Conservation (phyloP, 2,113 vertebrate genomes). For the Zapornia atra region DNA sequence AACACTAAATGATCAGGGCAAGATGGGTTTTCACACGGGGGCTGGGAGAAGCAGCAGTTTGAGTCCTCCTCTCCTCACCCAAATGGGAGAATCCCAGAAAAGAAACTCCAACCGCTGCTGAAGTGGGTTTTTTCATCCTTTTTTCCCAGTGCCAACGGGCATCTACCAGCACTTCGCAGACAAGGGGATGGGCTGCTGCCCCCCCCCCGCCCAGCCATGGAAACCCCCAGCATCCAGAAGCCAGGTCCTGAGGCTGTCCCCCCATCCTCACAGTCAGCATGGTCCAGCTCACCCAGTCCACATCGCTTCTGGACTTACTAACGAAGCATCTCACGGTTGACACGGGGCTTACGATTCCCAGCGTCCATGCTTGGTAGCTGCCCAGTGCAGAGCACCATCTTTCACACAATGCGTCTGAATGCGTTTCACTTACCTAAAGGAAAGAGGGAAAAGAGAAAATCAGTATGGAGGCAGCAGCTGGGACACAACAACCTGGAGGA, state of each 20-base stretch:
- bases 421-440: slow-evolving; percentile 45
- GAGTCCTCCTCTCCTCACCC: neutral
- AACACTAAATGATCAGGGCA: rapidly evolving
- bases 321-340: neutral
- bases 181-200: neutral
- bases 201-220: neutral
- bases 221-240: too few species aligned
- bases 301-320: neutral
- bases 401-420: neutral
- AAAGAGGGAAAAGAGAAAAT: neutral
- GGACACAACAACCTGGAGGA: neutral
- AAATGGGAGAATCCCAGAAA: neutral
- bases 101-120: neutral
- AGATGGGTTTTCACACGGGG: rapidly evolving
- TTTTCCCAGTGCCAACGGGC: rapidly evolving
- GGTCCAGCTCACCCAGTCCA: rapidly evolving
- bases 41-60: rapidly evolving
- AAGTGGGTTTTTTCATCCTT: rapidly evolving
- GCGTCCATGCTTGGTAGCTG: neutral
- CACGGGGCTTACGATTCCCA: neutral
- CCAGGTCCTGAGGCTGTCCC: too few species aligned
- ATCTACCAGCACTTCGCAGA: rapidly evolving
- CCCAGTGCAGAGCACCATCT: neutral
- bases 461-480: rapidly evolving
- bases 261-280: too few species aligned